Evolutionary conservation across 92 coral and sea anemone genomes (phyloP), one percentile per base, ranked within the genome.

Genomic region (Bergia puertoricense): DNA sequence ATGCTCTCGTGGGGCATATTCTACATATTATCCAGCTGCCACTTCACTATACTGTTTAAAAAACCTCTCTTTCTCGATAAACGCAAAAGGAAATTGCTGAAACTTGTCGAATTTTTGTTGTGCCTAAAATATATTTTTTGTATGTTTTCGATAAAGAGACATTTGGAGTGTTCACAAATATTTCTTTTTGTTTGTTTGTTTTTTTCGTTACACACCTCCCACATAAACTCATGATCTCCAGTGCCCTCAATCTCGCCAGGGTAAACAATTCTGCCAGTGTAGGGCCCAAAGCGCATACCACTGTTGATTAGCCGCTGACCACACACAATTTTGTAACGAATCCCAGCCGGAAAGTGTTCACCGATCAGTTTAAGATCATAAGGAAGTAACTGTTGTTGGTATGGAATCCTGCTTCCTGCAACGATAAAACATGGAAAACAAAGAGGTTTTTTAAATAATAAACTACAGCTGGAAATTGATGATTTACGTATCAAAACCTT

Each of bases 201-300:
- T 20, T 22, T 62, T 62, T 62, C 23, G 69, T 42, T 59, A 76
- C 91, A 66, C 80, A 96, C 99, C 95, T 96, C 99, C 99, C 98
- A 96, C 38, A 90, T 68, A 59, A 68, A 90, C 22, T 89, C 92
- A 11, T 88, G 92, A 69, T 95, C 93, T 36, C 82, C 81, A 14
- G 48, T 72, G 50, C 62, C 77, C 56, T 87, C 79, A 37, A 89
- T 73, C 66, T 90, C 92, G 1, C 79, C 91, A 44, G 91, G 85
- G 13, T 79, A 45, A 8, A 95, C 76, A 41, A 81, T 89, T 59
- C 74, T 72, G 36, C 99, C 99, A 56, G 91, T 93, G 77, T 92
- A 96, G 2, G 99, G 99, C 50, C 99, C 99, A 85, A 96, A 96
- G 82, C 94, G 91, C 81, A 90, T 86, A 39, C 98, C 98, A 48